Evolutionary conservation across 2,113 vertebrate species (phyloP), one percentile per base, ranked within the genome.

Genomic region (Anguilla rostrata): DNA sequence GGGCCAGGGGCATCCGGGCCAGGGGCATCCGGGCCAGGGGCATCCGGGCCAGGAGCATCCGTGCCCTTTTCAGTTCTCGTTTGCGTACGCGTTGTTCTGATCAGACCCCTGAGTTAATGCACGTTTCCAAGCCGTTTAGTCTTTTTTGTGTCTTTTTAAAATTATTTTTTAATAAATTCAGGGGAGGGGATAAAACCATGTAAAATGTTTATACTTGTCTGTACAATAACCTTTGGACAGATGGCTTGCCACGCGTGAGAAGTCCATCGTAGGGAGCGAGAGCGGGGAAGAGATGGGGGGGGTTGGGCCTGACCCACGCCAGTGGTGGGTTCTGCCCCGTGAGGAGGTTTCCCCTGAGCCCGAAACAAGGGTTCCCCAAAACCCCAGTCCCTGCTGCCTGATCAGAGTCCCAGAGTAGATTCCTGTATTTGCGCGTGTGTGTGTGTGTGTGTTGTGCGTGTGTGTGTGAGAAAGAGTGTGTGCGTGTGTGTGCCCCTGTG

Each of bases 71-170:
- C 43, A 46, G 43, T 4, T 8, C 43, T 46, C 89, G 90, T 90
- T 89, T 92, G 91, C 91, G 92, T 91, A 87, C 11, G 89, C 71
- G 90, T 90, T 89, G 89, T 92, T 91, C 89, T 91, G 84, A 92
- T 90, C 88, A 92, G 92, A 93, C 94, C 93, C 94, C 94, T 95
- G 94, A 94, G 94, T 95, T 95, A 94, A 92, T 93, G 93, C 91
- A 91, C 92, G 89, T 87, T 18, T 92, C 90, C 86, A 87, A 93
- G 88, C 90, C 89, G 81, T 87, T 89, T 89, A 20, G 78, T 88
- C 89, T 0, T 79, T 88, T 90, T 90, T 90, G 90, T 91, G 90
- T 46, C 43, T 46, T 46, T 46, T 46, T 1, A 46, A 46, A 71
- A 53, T 34, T 81, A 60, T 79, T 81, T 53, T 83, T 60, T 49